A percentile compares a stretch with the other conserved stretches of the same genome.
Evolutionary conservation across 1,140 invertebrate species (phyloP).

Genomic region (Drosophila fuyamai): DNA sequence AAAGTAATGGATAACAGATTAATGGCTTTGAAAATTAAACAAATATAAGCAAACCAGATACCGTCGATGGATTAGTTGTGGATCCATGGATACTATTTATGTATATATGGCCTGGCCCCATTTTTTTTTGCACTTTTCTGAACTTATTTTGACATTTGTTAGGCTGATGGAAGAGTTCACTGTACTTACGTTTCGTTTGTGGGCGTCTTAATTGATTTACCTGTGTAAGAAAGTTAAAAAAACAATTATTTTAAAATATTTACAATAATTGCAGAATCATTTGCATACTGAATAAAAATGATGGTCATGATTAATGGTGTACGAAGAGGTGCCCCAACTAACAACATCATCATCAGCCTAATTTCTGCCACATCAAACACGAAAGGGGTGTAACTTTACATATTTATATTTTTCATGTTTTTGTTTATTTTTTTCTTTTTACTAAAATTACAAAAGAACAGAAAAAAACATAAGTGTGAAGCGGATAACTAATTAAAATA

Average conservation of each 20-base stretch:
- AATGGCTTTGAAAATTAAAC: conserved; percentile 47
- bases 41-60: conserved; percentile 64
- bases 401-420: conserved; percentile 26
- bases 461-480: conserved; percentile 27
- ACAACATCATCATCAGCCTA: conserved; percentile 30
- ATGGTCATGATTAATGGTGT: conserved; percentile 24
- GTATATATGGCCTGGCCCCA: conserved; percentile 48
- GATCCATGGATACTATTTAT: conserved; percentile 21
- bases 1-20: conserved; percentile 30
- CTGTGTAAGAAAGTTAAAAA: conserved; percentile 42
- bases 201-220: conserved; percentile 83
- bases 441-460: conserved; percentile 58
- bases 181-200: conserved; percentile 84
- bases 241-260: conserved; percentile 10
- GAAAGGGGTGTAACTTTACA: conserved; percentile 39
- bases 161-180: not conserved
- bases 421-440: conserved; percentile 35
- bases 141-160: conserved; percentile 61
- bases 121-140: conserved; percentile 45
- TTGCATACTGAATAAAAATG: conserved; percentile 9
- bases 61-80: conserved; percentile 68
- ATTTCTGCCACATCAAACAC: conserved; percentile 26
- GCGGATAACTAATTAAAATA: conserved; percentile 39
- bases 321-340: conserved; percentile 1
- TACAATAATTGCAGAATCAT: not conserved